Percentiles rank a stretch among this genome's conserved stretches.
These are phyloP conservation scores for Amphipyra tragopoginis DNA, from an alignment of 2,888 invertebrate genomes.

Conservation along the genomic window DNA sequence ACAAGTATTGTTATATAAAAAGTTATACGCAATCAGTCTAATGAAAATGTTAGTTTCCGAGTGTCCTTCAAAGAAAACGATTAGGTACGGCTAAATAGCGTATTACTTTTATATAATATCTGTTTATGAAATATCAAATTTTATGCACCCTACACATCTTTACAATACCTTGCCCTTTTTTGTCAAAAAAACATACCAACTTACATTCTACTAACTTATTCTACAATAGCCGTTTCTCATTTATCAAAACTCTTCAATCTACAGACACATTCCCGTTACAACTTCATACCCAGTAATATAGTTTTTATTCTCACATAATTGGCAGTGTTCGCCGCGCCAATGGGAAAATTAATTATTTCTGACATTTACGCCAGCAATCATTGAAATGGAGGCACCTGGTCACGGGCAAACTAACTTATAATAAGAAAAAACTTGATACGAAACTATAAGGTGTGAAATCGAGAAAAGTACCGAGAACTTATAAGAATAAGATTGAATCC, in stretches of 20 bases:
- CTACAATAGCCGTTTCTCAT: background rate
- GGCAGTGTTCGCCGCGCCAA: slow-evolving; percentile 13
- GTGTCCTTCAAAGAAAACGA: slow-evolving; percentile 11
- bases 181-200: no score
- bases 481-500: background rate
- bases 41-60: slow-evolving; percentile 30
- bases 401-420: slow-evolving; percentile 19
- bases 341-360: slow-evolving; percentile 51
- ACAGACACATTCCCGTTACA: slow-evolving; percentile 30
- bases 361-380: slow-evolving; percentile 48
- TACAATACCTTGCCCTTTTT: no score
- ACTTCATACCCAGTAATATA: slow-evolving; percentile 7
- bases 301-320: slow-evolving; percentile 45
- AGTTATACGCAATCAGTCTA: slow-evolving; percentile 17
- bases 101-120: no score
- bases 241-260: slow-evolving; percentile 19
- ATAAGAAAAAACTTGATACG: slow-evolving; percentile 9
- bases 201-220: background rate
- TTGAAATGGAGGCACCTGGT: slow-evolving; percentile 44
- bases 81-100: background rate
- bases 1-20: slow-evolving; percentile 2
- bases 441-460: slow-evolving; percentile 12
- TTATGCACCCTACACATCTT: no score
- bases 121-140: no score
- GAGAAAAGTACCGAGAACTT: background rate